A percentile compares a stretch with the other conserved stretches of the same genome.
Evolutionary conservation across 2,888 invertebrate genomes (phyloP).

Genomic region (Erebia epiphron): DNA sequence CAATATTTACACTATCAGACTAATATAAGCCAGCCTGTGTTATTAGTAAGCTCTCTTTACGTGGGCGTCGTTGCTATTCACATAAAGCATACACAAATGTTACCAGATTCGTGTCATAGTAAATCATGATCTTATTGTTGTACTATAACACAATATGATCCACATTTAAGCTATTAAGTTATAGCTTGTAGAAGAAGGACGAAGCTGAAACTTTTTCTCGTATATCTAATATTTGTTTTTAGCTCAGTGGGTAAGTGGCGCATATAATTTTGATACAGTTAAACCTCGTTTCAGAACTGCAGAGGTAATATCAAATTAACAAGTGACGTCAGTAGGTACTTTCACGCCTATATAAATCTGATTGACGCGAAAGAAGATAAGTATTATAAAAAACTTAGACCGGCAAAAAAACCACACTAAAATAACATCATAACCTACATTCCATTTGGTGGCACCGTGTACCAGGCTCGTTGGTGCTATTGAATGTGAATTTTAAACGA

Average conservation of each 20-base stretch:
- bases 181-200: background rate
- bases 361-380: conserved; percentile 79
- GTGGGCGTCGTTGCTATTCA: background rate
- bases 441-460: conserved; percentile 67
- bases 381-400: conserved; percentile 74
- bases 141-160: background rate
- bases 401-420: conserved; percentile 72
- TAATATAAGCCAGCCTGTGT: background rate
- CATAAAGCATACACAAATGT: conserved; percentile 3
- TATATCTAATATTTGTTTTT: background rate
- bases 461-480: conserved; percentile 57
- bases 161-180: background rate
- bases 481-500: conserved; percentile 78
- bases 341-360: conserved; percentile 77
- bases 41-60: background rate
- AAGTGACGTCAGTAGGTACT: conserved; percentile 69
- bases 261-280: conserved; percentile 41
- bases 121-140: background rate
- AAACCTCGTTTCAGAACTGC: conserved; percentile 52
- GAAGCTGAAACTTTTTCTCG: background rate
- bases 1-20: conserved; percentile 3
- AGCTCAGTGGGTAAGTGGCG: conserved; percentile 43
- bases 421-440: conserved; percentile 82
- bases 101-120: conserved; percentile 2
- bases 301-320: conserved; percentile 55